Evolutionary conservation across 2,888 invertebrate species (phyloP).

Genomic region (Tipula confusa): DNA sequence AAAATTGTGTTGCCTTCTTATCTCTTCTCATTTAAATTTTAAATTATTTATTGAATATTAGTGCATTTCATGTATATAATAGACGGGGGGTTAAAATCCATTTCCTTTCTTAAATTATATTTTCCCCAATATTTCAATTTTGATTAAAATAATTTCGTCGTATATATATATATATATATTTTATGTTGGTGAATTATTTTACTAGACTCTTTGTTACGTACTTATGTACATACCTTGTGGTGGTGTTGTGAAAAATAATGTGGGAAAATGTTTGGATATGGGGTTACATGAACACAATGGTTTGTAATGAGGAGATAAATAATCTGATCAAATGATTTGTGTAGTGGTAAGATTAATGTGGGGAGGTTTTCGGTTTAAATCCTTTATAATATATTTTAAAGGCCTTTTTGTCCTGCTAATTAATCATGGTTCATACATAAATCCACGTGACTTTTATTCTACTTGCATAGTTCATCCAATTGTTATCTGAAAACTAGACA

Average conservation of each 20-base stretch:
- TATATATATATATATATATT: too few relatives aligned
- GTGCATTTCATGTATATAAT: background rate
- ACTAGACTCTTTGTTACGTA: background rate
- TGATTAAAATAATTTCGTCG: background rate
- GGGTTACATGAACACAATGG: background rate
- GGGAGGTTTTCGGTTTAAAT: too few relatives aligned
- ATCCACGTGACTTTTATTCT: too few relatives aligned
- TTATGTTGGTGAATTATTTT: background rate
- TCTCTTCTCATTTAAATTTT: background rate
- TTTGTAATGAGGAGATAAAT: background rate
- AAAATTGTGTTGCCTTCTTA: background rate
- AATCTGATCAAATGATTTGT: background rate
- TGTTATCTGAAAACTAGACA: too few relatives aligned
- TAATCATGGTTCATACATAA: too few relatives aligned
- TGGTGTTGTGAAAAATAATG: background rate
- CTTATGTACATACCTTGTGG: background rate
- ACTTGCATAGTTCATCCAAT: too few relatives aligned
- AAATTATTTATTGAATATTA: slow-evolving; percentile 12
- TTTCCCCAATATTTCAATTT: background rate
- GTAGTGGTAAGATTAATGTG: background rate
- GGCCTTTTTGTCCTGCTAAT: too few relatives aligned
- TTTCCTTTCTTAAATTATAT: background rate
- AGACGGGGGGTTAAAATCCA: background rate
- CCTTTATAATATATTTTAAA: too few relatives aligned
- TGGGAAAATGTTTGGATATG: background rate